Evolutionary conservation across 92 coral and sea anemone genomes (phyloP).

Genomic region (Bergia sp.): DNA sequence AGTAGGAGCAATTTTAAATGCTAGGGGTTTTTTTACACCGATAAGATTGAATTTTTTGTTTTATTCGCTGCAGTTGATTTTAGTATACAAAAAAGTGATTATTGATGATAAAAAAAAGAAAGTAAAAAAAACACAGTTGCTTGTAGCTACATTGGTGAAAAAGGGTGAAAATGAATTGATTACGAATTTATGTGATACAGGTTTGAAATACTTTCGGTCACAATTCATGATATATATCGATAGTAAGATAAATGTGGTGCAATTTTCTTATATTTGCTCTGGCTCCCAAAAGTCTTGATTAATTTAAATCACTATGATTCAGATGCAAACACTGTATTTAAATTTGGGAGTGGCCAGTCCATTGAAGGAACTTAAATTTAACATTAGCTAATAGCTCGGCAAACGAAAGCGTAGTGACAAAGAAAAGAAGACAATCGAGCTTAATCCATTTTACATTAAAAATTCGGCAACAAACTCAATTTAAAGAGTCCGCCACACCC

Average conservation of each 20-base stretch:
- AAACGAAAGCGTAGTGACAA: neutral
- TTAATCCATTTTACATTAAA: neutral
- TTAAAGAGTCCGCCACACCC: neutral
- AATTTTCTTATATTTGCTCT: neutral
- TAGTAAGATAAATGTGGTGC: neutral
- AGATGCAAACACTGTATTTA: neutral
- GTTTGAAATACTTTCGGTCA: neutral
- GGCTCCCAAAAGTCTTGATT: neutral
- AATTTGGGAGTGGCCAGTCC: neutral
- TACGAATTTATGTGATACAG: neutral
- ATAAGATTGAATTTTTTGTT: neutral
- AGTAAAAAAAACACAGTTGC: neutral
- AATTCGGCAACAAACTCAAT: neutral
- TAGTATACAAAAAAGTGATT: neutral
- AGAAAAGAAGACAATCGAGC: neutral
- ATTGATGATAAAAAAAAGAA: neutral
- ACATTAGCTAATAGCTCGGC: neutral
- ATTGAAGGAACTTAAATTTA: neutral
- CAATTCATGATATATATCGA: neutral
- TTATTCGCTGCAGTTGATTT: neutral
- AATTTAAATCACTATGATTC: neutral
- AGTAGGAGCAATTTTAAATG: neutral
- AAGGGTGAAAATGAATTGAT: neutral
- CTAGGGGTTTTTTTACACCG: neutral
- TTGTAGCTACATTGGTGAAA: neutral